These are phyloP conservation scores for Drosophila takahashii DNA, from an alignment of 1,140 invertebrate species.

Conservation along the genomic window DNA sequence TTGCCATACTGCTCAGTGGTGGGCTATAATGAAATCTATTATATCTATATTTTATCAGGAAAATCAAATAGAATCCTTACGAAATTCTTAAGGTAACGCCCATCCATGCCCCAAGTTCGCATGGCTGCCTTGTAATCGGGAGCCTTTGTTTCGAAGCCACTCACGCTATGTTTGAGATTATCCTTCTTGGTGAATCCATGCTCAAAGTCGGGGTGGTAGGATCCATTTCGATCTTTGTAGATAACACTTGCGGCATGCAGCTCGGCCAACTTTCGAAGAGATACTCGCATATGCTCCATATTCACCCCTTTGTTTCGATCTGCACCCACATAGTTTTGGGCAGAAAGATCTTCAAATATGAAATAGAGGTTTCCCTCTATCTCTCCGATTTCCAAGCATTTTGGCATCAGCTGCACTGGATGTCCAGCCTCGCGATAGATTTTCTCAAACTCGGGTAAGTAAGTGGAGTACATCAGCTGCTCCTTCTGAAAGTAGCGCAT, in stretches of 20 bases:
- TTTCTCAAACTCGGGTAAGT: conserved; percentile 47
- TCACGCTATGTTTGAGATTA: conserved; percentile 4
- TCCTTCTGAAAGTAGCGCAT: conserved; percentile 48
- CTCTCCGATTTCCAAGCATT: conserved; percentile 54
- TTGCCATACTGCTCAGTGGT: conserved; percentile 45
- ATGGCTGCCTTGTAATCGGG: conserved; percentile 51
- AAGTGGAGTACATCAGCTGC: conserved; percentile 48
- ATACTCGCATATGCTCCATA: conserved; percentile 85
- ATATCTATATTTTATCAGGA: not conserved
- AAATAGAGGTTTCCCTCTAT: conserved; percentile 53
- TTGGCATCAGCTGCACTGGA: conserved; percentile 49
- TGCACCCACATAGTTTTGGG: conserved; percentile 55
- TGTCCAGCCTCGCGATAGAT: conserved; percentile 54
- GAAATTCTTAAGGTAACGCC: conserved; percentile 57
- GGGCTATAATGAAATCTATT: conserved; percentile 37
- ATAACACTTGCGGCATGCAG: conserved; percentile 86
- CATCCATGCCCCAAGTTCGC: conserved; percentile 57
- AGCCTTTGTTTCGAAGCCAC: conserved; percentile 17
- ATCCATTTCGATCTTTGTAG: conserved; percentile 51
- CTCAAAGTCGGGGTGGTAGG: conserved; percentile 46
- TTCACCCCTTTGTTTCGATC: conserved; percentile 86
- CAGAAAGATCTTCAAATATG: conserved; percentile 68
- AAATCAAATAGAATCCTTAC: conserved; percentile 29
- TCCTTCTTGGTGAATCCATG: conserved; percentile 50
- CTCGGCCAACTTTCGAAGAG: conserved; percentile 85